phyloP scores from a whole-genome alignment of 2,888 invertebrate species.

The Phengaris alcon region DNA sequence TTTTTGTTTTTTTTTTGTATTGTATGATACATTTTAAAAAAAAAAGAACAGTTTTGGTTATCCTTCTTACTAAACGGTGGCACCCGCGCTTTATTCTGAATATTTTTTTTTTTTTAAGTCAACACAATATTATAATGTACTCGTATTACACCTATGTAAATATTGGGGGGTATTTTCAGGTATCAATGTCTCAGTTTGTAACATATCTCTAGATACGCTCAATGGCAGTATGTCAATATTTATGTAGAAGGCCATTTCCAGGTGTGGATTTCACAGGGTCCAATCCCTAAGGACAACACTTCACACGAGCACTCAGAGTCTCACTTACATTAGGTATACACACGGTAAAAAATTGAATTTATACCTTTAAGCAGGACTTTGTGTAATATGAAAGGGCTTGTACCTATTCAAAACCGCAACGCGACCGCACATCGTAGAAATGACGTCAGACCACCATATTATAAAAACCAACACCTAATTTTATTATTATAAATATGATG shows the following conservation, averaged over 20 bases:
- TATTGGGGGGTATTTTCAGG: not conserved
- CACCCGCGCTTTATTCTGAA: no score
- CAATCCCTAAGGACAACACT: not conserved
- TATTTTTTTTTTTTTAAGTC: not conserved
- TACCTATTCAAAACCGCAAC: no score
- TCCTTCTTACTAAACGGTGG: no score
- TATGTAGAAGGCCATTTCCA: not conserved
- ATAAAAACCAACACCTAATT: no score
- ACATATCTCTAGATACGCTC: not conserved
- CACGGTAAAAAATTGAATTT: not conserved
- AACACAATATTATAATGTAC: not conserved
- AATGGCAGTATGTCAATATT: not conserved
- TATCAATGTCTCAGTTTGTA: not conserved
- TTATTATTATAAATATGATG: no score
- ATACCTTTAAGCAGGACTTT: no score
- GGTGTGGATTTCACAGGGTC: slow-evolving; percentile 7
- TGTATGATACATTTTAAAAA: no score
- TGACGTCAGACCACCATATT: no score
- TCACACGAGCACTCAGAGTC: not conserved
- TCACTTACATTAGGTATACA: not conserved
- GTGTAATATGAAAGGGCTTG: no score
- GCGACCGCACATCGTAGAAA: no score
- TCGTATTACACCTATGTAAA: not conserved
- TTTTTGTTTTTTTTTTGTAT: no score
- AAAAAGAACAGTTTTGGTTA: no score